Percentiles rank a stretch among this genome's conserved stretches.
phyloP scores from a whole-genome alignment of 1,140 invertebrate genomes.

The Drosophila tropicalis region DNA sequence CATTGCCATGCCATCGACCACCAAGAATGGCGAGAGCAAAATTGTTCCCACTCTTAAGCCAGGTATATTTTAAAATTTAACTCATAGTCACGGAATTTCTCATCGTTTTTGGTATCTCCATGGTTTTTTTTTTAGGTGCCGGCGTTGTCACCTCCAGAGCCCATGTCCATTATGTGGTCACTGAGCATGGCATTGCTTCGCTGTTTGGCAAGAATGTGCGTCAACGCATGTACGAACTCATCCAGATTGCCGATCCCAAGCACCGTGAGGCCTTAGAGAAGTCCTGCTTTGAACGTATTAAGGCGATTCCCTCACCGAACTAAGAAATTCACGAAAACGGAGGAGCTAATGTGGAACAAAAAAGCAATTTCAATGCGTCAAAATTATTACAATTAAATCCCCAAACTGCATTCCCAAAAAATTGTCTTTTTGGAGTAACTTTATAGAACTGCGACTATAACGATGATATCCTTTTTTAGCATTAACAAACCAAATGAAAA shows the following conservation, averaged over 20 bases:
- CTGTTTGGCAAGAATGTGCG: slow-evolving; percentile 95
- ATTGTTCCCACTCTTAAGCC: slow-evolving; percentile 93
- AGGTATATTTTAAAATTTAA: slow-evolving; percentile 84
- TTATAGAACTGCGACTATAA: slow-evolving; percentile 37
- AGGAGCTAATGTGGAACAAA: background rate
- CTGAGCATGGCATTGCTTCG: slow-evolving; percentile 95
- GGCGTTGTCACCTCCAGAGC: slow-evolving; percentile 97
- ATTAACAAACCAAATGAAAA: slow-evolving; percentile 13
- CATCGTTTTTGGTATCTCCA: background rate
- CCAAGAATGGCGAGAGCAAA: slow-evolving; percentile 94
- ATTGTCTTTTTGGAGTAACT: slow-evolving; percentile 35
- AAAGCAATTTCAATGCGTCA: slow-evolving; percentile 24
- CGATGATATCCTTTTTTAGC: slow-evolving; percentile 21
- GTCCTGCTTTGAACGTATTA: slow-evolving; percentile 93
- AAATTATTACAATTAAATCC: slow-evolving; percentile 26
- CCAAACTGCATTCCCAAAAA: slow-evolving; percentile 48
- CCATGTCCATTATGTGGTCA: slow-evolving; percentile 96
- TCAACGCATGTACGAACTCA: slow-evolving; percentile 94
- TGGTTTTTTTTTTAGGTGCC: slow-evolving; percentile 87
- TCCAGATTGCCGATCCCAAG: slow-evolving; percentile 95
- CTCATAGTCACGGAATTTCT: background rate
- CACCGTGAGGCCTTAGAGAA: slow-evolving; percentile 94
- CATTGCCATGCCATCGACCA: slow-evolving; percentile 94
- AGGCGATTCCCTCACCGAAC: slow-evolving; percentile 90
- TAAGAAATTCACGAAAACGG: slow-evolving; percentile 19